Evolutionary conservation across 1,140 invertebrate species (phyloP), one percentile per base, ranked within the genome.

Genomic region (Drosophila sproati): DNA sequence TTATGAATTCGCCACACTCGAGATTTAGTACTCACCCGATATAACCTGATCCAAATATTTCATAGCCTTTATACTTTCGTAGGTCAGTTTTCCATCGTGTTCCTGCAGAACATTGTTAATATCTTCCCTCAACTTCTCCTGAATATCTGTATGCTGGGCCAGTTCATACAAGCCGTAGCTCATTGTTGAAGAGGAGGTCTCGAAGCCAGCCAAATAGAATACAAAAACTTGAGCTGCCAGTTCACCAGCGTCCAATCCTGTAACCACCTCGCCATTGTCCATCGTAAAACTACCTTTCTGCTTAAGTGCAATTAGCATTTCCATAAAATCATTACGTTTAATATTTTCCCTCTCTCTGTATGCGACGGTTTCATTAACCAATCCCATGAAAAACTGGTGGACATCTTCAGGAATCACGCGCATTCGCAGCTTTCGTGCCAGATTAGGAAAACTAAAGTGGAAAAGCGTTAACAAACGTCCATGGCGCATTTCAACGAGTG

Each of bases 171-270:
- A 59, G 8, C 92, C 82, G 75, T 93, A 93, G 20, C 91, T 91
- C 45, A 93, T 92, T 2, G 93, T 93, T 0, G 93, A 92, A 0
- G 93, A 93, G 0, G 93, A 93, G 2, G 94, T 94, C 66, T 94
- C 94, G 59, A 93, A 94, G 3, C 95, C 96, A 8, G 95, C 96
- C 6, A 95, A 72, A 75, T 95, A 94, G 78, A 96, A 96, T 0
- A 95, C 80, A 74, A 95, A 93, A 0, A 93, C 93, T 47, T 96
- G 95, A 3, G 94, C 93, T 0, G 86, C 80, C 41, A 93, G 77
- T 5, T 93, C 91, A 0, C 92, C 83, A 3, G 80, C 55, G 3
- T 75, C 55, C 41, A 91, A 50, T 6, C 80, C 83, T 6, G 77
- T 59, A 29, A 76, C 48, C 2, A 80, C 66, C 39, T 92, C 80